Percentiles rank a stretch among this genome's conserved stretches.
Conservation (phyloP, 2,888 invertebrate species). For the Cheilosia impressa region DNA sequence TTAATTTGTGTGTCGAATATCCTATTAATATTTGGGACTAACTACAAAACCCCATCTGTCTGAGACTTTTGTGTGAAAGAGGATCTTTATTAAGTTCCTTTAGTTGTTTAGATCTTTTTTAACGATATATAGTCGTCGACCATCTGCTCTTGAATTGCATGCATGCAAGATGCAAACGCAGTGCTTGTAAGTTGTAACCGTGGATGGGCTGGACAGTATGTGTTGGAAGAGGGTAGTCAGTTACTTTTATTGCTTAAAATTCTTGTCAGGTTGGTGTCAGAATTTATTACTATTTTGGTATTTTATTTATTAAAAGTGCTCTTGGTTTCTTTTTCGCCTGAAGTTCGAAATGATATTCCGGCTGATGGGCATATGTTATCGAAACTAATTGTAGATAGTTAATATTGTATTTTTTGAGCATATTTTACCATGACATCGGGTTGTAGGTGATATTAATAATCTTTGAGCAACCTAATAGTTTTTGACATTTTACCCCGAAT, state of each 20-base stretch:
- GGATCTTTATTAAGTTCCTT: constrained; percentile 58
- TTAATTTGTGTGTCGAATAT: constrained; percentile 24
- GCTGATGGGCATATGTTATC: too few species aligned
- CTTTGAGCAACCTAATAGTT: too few species aligned
- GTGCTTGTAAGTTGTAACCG: constrained; percentile 27
- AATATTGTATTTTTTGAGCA: too few species aligned
- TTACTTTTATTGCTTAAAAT: too few species aligned
- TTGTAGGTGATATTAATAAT: too few species aligned
- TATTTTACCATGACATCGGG: too few species aligned
- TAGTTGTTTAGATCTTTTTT: constrained; percentile 43
- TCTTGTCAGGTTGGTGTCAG: neutral
- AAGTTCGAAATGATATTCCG: too few species aligned
- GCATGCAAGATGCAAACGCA: neutral
- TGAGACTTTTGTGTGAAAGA: constrained; percentile 16
- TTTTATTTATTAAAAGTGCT: too few species aligned
- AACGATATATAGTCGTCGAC: constrained; percentile 18
- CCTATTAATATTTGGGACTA: constrained; percentile 52
- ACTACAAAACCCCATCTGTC: constrained; percentile 56
- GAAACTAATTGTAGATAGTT: too few species aligned
- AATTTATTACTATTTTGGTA: too few species aligned
- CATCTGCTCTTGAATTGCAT: constrained; percentile 65
- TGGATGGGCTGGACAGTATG: constrained; percentile 19
- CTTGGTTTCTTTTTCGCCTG: too few species aligned
- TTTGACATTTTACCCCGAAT: too few species aligned
- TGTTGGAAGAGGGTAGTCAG: neutral